These are phyloP conservation scores for Labeo calbasu DNA, from an alignment of 2,797 vertebrate genomes.

Conservation along the genomic window DNA sequence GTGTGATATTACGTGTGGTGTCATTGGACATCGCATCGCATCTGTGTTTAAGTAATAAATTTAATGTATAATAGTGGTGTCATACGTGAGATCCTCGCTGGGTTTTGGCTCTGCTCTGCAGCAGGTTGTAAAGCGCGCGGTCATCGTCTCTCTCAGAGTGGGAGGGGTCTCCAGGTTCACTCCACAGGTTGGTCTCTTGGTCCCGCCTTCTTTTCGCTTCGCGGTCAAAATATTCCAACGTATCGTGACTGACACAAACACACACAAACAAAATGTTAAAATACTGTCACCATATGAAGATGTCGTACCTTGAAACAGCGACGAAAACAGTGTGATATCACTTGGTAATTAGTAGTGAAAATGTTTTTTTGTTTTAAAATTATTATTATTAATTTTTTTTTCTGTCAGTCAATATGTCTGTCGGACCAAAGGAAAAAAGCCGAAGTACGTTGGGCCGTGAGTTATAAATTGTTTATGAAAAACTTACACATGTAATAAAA, in stretches of 20 bases:
- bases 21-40: background rate
- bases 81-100: conserved; percentile 79
- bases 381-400: too few species aligned
- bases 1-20: background rate
- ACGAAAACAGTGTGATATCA: background rate
- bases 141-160: conserved; percentile 83
- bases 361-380: too few species aligned
- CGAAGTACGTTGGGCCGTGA: too few species aligned
- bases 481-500: background rate
- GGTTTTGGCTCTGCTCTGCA: conserved; percentile 80
- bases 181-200: conserved; percentile 86
- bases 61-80: too few species aligned
- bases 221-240: conserved; percentile 81
- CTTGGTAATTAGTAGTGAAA: background rate
- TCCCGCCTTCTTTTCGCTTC: conserved; percentile 81
- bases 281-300: background rate
- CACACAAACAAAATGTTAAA: conserved; percentile 26
- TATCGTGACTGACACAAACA: conserved; percentile 71
- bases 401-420: background rate
- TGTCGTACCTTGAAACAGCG: background rate
- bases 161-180: conserved; percentile 79
- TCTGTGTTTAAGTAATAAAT: background rate
- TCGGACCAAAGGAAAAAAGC: background rate
- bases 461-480: background rate
- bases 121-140: conserved; percentile 74